These are phyloP conservation scores for Tetramorium bicarinatum DNA, from an alignment of 2,888 invertebrate genomes.

Conservation along the genomic window DNA sequence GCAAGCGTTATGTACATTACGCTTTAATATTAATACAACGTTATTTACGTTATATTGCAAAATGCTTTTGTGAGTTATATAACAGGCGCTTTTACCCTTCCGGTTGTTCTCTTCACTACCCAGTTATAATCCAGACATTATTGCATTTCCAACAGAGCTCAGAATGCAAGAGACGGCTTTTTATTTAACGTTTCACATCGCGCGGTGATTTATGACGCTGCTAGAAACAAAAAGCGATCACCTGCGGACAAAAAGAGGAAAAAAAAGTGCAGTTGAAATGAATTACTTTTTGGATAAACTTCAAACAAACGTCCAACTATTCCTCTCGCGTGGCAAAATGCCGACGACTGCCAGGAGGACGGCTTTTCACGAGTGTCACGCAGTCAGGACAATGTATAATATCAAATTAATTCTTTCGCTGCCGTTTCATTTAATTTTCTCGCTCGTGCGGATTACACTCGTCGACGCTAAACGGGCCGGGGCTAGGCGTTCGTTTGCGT, in stretches of 20 bases:
- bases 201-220: conserved; percentile 27
- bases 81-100: not conserved
- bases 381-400: conserved; percentile 18
- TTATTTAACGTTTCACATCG: conserved; percentile 47
- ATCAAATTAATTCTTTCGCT: conserved; percentile 43
- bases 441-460: not conserved
- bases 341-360: not conserved
- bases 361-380: not conserved
- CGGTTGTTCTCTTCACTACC: conserved; percentile 16
- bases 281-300: conserved; percentile 44
- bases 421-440: conserved; percentile 37
- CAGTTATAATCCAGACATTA: conserved; percentile 46
- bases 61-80: conserved; percentile 9
- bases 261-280: conserved; percentile 22
- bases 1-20: not conserved
- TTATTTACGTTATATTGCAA: not conserved
- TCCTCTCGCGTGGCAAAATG: not conserved
- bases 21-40: not conserved
- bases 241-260: not conserved
- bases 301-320: conserved; percentile 40
- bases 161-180: conserved; percentile 43
- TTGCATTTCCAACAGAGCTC: conserved; percentile 46
- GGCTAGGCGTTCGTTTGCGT: conserved; percentile 35
- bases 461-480: conserved; percentile 16
- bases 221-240: conserved; percentile 38